Conservation (phyloP, 2,888 invertebrate genomes). For the Lasius fuliginosus region DNA sequence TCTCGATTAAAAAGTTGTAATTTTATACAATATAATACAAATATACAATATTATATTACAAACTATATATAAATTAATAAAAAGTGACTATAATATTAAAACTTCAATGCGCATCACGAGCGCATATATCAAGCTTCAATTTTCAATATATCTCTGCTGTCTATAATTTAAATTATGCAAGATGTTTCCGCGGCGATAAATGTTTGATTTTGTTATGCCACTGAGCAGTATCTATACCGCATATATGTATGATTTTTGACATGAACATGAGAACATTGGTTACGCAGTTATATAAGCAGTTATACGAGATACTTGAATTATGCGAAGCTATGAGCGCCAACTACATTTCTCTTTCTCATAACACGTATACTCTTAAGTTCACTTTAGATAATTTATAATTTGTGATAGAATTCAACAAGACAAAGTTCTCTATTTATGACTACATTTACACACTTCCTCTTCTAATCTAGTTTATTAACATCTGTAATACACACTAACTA, state of each 20-base stretch:
- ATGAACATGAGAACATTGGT: not conserved
- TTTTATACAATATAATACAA: conserved; percentile 61
- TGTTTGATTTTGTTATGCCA: conserved; percentile 54
- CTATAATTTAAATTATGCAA: conserved; percentile 52
- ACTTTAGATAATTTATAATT: not conserved
- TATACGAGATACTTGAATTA: conserved; percentile 45
- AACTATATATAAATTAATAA: conserved; percentile 66
- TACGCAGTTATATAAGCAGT: not conserved
- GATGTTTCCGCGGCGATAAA: conserved; percentile 69
- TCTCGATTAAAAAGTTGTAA: conserved; percentile 18
- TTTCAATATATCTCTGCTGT: conserved; percentile 14
- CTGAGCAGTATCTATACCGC: not conserved
- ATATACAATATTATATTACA: conserved; percentile 64
- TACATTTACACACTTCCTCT: not conserved
- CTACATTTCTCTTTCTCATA: conserved; percentile 3
- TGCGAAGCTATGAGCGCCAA: conserved; percentile 59
- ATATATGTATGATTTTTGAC: not conserved
- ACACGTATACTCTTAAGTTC: not conserved
- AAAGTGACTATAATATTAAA: conserved; percentile 65
- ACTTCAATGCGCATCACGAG: conserved; percentile 29
- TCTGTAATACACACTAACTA: not conserved
- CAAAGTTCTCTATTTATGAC: not conserved
- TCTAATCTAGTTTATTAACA: not conserved
- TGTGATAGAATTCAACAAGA: not conserved
- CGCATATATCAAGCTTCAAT: conserved; percentile 16